Evolutionary conservation across 2,888 invertebrate genomes (phyloP).

Genomic region (Zygaena filipendulae): DNA sequence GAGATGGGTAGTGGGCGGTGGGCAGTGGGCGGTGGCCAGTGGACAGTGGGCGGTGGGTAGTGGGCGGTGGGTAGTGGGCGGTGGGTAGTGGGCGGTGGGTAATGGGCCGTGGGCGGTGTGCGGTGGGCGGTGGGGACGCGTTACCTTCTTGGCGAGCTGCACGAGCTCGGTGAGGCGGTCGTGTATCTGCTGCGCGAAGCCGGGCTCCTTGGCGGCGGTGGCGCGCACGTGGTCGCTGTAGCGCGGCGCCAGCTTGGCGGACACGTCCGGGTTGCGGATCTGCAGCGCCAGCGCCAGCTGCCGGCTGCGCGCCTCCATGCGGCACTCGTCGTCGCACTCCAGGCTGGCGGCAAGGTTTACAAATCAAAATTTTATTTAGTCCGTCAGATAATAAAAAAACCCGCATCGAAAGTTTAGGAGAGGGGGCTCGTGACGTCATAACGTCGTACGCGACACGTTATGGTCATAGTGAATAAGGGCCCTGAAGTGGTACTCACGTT

Average conservation of each 20-base stretch:
- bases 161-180: conserved; percentile 87
- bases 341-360: conserved; percentile 67
- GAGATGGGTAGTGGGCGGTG: too few relatives aligned
- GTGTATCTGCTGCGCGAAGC: conserved; percentile 85
- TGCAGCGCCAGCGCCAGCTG: conserved; percentile 91
- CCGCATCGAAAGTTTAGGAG: too few relatives aligned
- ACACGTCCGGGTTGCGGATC: conserved; percentile 89
- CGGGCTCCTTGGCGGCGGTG: conserved; percentile 83
- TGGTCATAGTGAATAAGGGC: too few relatives aligned
- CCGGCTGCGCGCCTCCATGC: conserved; percentile 86
- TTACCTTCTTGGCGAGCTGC: conserved; percentile 84
- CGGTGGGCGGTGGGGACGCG: not conserved
- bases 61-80: too few relatives aligned
- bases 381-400: too few relatives aligned
- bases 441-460: too few relatives aligned
- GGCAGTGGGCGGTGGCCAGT: too few relatives aligned
- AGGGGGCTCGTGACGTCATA: too few relatives aligned
- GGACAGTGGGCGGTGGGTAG: too few relatives aligned
- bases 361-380: too few relatives aligned
- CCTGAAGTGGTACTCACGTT: conserved; percentile 67
- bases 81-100: too few relatives aligned
- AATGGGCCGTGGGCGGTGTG: too few relatives aligned
- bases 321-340: conserved; percentile 95
- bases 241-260: conserved; percentile 81
- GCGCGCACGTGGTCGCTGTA: conserved; percentile 89